Evolutionary conservation across 2,113 vertebrate species (phyloP).

Genomic region (Notechis scutatus): DNA sequence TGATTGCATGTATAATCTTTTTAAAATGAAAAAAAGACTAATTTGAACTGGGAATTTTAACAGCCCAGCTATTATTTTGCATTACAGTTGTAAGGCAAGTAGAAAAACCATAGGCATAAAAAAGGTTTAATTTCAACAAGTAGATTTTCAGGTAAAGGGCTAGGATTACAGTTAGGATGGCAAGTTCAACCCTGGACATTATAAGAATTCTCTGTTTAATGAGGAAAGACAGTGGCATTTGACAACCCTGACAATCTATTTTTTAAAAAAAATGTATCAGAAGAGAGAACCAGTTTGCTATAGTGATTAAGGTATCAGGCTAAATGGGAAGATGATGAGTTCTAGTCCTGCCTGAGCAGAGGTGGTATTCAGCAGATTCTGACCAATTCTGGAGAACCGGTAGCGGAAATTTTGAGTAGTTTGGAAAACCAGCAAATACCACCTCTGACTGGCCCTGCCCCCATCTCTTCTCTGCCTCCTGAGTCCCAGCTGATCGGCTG

Average conservation of each 20-base stretch:
- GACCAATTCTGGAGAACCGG: no score
- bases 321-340: neutral
- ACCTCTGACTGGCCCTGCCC: no score
- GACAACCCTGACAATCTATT: neutral
- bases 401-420: no score
- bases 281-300: neutral
- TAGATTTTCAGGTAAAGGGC: no score
- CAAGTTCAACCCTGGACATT: neutral
- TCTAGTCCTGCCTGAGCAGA: neutral
- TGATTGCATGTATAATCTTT: neutral
- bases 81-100: neutral
- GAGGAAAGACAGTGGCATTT: neutral
- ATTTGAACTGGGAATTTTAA: neutral
- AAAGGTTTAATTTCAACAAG: neutral
- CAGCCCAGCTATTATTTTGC: neutral
- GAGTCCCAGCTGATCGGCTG: no score
- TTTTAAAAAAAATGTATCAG: neutral
- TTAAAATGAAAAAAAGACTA: neutral
- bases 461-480: no score
- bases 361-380: no score
- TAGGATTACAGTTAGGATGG: neutral
- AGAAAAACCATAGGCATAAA: neutral
- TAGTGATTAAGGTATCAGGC: neutral
- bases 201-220: neutral
- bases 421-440: no score